Evolutionary conservation across 2,888 invertebrate species (phyloP), one percentile per base, ranked within the genome.

Genomic region (Oxyscelio sp.): DNA sequence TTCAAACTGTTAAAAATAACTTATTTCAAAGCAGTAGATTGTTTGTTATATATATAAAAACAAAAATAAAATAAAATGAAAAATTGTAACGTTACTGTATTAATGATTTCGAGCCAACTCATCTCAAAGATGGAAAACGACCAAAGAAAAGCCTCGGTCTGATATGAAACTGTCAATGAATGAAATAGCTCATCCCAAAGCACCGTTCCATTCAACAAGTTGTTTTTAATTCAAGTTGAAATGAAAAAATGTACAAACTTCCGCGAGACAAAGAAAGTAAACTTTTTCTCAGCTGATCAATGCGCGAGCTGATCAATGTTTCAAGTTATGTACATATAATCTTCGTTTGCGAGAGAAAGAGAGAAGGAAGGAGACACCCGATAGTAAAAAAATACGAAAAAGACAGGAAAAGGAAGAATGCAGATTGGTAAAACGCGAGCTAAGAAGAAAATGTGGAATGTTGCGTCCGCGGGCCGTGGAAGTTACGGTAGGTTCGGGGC

Each of bases 401-500:
- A 34, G 24, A 58, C 75, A 82, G n/a, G n/a, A 40, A 38, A 59
- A 79, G 75, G 19, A 66, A 58, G 38, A 19, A 0, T 21, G 13
- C 15, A 40, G 17, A 24, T 17, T 13, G 22, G 19, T 24, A 21
- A 45, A 24, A 45, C 40, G 65, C 40, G 63, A 70, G 75, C 48
- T 77, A 84, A 85, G 85, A 77, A 31, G 59, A 61, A 61, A 34
- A 34, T 45, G 3, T 17, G 71, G 43, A 70, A 78, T 82, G 87
- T 86, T 87, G 86, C 85, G 89, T 85, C 74, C 85, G n/a, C n/a
- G 88, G 84, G 87, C 83, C 87, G 85, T 48, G 79, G 13, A 78
- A n/a, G 85, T 88, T 85, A 87, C 85, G 91, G 90, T 90, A 91
- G 91, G 89, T 90, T 88, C 88, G 89, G 84, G 87, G 88, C 81